Evolutionary conservation across 2,888 invertebrate genomes (phyloP), one percentile per base, ranked within the genome.

Genomic region (Thereva nobilitata): DNA sequence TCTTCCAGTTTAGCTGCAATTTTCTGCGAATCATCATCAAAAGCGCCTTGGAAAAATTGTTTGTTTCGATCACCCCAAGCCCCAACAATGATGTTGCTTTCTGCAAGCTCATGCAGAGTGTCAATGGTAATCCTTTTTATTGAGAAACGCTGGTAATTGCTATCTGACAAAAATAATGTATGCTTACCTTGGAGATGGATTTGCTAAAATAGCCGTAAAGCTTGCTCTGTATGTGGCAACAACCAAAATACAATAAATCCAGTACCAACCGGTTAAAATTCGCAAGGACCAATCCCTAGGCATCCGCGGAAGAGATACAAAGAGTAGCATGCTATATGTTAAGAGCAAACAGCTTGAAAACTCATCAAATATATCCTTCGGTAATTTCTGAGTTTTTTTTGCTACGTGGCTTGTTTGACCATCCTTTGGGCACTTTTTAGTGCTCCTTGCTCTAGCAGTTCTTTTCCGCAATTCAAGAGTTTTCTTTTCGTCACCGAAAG

Each of bases 221-320:
- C 92, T 92, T 0, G 93, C 93, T 74, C 89, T 82, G 76, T 94
- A 94, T 0, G 90, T 86, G 0, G 92, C 91, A 0, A 90, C 89
- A 4, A 93, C 84, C 4, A 93, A 82, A 69, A 92, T 87, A 74
- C 91, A 91, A 76, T 92, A 94, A 2, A 93, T 78, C 92, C 92
- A 93, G 80, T 92, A 93, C 89, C 92, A 93, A 0, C 93, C 93
- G 1, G 92, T 92, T 9, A 93, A 82, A 38, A 93, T 82, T 42
- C 93, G 83, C 49, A 93, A 82, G 0, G 93, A 89, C 92, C 93
- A 93, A 10, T 89, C 90, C 10, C 85, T 84, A 0, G 93, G 92
- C 72, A 92, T 82, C 74, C 86, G 86, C 0, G 93, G 92, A 66
- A 93, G 75, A 0, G 92, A 89, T 37, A 93, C 89, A 70, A 91